These are phyloP conservation scores for Pollenia labialis DNA, from an alignment of 2,888 invertebrate species.

Conservation along the genomic window DNA sequence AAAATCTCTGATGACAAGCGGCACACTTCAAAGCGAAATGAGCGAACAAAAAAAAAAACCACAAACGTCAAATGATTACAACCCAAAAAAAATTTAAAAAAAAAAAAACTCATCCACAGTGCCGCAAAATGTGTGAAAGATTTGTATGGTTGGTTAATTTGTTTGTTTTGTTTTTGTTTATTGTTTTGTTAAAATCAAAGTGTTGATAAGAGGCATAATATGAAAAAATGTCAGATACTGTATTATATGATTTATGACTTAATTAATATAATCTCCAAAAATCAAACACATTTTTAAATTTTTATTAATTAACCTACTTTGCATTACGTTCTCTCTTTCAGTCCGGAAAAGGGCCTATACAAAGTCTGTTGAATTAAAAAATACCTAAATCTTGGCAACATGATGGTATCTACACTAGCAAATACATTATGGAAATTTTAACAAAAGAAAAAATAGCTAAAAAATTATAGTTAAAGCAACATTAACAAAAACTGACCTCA, in stretches of 20 bases:
- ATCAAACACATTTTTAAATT: not conserved
- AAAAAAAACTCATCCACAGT: constrained; percentile 2
- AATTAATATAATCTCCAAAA: constrained; percentile 29
- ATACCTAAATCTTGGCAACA: not conserved
- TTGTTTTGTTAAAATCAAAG: not conserved
- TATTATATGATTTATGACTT: constrained; percentile 51
- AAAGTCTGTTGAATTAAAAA: constrained; percentile 51
- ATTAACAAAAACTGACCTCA: too few relatives aligned
- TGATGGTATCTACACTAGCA: constrained; percentile 3
- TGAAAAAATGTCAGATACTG: constrained; percentile 11
- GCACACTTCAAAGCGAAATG: constrained; percentile 67
- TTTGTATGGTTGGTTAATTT: not conserved
- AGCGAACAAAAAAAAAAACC: not conserved
- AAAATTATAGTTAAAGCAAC: too few relatives aligned
- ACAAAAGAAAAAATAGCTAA: not conserved
- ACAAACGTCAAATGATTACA: not conserved
- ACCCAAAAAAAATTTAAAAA: not conserved
- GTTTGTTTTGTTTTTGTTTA: not conserved
- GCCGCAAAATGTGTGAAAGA: constrained; percentile 15
- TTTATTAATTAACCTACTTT: constrained; percentile 23
- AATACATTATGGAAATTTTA: not conserved
- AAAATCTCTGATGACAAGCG: constrained; percentile 69
- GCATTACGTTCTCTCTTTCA: not conserved
- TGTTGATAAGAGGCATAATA: constrained; percentile 32
- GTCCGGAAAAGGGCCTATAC: not conserved